Base-by-base conservation (phyloP, 2,888 invertebrate genomes). In the Eustalomyia histrio region DNA sequence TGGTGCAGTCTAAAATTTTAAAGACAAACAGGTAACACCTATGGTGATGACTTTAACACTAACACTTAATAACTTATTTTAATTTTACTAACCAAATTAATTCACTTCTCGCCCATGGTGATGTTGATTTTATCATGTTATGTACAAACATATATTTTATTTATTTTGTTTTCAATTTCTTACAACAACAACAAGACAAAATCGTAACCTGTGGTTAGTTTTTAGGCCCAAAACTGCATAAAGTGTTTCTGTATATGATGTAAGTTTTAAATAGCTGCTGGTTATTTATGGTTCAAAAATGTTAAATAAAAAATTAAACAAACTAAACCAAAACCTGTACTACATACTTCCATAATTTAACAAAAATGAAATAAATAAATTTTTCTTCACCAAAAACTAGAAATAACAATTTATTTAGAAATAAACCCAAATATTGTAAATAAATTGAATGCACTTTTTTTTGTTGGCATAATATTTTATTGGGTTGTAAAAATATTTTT, bases 181-280 rank as follows among this genome's bases (percentile, higher is more conserved):
- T 47, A 47, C n/a, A 47, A 47, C 43, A 47, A 47, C 43, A 47
- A 47, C 43, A 47, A 47, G 43, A 47, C 43, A 47, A n/a, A 47
- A 14, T 47, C 43, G n/a, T 47, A 35, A 58, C 21, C 39, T 65
- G 5, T 58, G 35, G 8, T 63, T 47, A 17, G n/a, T 58, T 7
- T 68, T 60, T 43, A 64, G 64, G 57, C 52, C 10, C 17, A 50
- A 68, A 72, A 69, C 52, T 58, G 43, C 67, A 67, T n/a, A 18
- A 17, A 50, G 16, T 58, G 39, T 65, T 52, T 58, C 39, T 50
- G 16, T 35, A 17, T 58, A 58, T 74, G 65, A 74, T 74, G 74
- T 65, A 74, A 74, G 4, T 39, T 60, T 52, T 24, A 58, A 65
- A 17, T 24, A 39, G 65, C 21, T 64, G 64, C 21, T 21, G 9